A percentile compares a stretch with the other conserved stretches of the same genome.
These are phyloP conservation scores for Sinocyclocheilus rhinocerous DNA, from an alignment of 2,113 vertebrate genomes.

Conservation along the genomic window DNA sequence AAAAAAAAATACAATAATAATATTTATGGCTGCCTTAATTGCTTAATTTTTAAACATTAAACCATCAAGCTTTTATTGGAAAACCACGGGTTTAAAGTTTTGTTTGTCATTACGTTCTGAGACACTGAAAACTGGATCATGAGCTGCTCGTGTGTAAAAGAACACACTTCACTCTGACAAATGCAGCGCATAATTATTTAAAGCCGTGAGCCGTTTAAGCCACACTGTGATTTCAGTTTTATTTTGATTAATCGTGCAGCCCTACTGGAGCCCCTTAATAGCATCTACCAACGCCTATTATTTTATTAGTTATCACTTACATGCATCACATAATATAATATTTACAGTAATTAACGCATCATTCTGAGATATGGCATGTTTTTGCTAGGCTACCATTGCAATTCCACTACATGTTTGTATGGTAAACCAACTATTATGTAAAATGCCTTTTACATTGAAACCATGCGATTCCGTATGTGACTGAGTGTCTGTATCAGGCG, in stretches of 20 bases:
- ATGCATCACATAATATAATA: background rate
- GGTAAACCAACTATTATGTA: background rate
- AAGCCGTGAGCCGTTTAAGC: background rate
- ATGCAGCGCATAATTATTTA: background rate
- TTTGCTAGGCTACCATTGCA: background rate
- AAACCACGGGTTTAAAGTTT: background rate
- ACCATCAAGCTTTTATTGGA: background rate
- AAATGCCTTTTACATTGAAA: slow-evolving; percentile 18
- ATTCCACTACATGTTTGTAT: background rate
- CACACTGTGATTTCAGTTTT: background rate
- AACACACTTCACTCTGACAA: background rate
- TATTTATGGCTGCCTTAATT: background rate
- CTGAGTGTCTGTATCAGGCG: slow-evolving; percentile 22
- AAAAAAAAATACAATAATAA: background rate
- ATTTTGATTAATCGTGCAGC: background rate
- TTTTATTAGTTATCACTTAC: background rate
- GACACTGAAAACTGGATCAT: background rate
- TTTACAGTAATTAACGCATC: background rate
- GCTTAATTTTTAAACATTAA: background rate
- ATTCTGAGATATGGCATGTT: background rate
- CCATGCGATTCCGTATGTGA: slow-evolving; percentile 10
- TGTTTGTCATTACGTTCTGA: background rate
- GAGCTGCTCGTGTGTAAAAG: background rate
- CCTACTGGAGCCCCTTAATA: background rate
- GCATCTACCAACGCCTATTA: background rate